A percentile compares a stretch with the other conserved stretches of the same genome.
These are phyloP conservation scores for Varroa destructor DNA, from an alignment of 1,140 invertebrate species.

Conservation along the genomic window DNA sequence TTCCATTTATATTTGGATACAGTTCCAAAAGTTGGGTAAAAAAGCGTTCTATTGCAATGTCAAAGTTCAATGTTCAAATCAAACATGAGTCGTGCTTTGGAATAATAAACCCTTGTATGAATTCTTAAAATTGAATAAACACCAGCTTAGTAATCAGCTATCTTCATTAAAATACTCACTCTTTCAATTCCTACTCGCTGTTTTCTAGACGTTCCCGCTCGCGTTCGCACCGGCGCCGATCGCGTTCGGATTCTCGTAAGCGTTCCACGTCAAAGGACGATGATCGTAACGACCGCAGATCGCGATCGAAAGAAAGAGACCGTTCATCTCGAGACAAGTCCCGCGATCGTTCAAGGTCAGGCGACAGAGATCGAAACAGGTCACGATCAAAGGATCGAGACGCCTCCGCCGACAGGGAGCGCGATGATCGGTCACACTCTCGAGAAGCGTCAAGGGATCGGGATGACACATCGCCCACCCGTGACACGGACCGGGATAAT, in stretches of 20 bases:
- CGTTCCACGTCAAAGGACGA: conserved; percentile 20
- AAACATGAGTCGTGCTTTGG: too few relatives aligned
- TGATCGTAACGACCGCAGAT: not conserved
- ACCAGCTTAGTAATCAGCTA: too few relatives aligned
- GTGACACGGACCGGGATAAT: too few relatives aligned
- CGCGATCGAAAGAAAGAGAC: not conserved
- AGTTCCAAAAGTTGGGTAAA: too few relatives aligned
- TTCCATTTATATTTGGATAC: too few relatives aligned
- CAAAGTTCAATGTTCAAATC: too few relatives aligned
- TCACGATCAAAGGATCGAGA: not conserved
- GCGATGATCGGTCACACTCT: conserved; percentile 5
- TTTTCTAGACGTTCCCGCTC: conserved; percentile 13
- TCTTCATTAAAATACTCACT: not conserved
- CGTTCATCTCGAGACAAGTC: conserved; percentile 5
- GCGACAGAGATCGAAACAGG: not conserved
- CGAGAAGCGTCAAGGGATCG: not conserved
- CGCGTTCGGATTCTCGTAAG: not conserved
- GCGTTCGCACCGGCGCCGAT: not conserved
- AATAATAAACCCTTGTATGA: too few relatives aligned
- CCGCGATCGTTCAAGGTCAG: conserved; percentile 3
- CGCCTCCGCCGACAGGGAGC: conserved; percentile 1
- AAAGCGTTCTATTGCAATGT: too few relatives aligned
- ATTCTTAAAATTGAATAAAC: too few relatives aligned
- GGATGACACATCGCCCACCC: too few relatives aligned
- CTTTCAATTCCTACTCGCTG: not conserved